These are phyloP conservation scores for Salticus scenicus DNA, from an alignment of 2,888 invertebrate species.

Conservation along the genomic window DNA sequence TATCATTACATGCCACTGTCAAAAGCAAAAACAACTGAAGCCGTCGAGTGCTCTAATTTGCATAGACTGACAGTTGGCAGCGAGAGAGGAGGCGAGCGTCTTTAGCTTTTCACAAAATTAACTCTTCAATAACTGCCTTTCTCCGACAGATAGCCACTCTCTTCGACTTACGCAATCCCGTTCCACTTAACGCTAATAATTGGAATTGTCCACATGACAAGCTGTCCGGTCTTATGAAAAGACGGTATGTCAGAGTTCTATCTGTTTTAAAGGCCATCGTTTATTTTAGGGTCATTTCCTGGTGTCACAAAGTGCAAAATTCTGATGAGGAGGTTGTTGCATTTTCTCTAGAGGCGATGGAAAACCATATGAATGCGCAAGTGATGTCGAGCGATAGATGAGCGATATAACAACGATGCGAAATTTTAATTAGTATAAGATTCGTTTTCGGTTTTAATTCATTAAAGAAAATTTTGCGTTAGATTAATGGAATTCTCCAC, in stretches of 20 bases:
- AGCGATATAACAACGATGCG: neutral
- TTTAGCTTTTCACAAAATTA: constrained; percentile 3
- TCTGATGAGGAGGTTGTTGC: neutral
- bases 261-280: neutral
- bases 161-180: neutral
- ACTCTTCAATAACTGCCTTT: neutral
- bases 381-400: neutral
- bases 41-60: neutral
- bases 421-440: neutral
- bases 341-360: neutral
- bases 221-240: constrained; percentile 1
- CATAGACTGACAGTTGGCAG: constrained; percentile 17
- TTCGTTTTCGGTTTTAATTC: too few species aligned
- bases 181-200: constrained; percentile 17
- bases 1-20: neutral
- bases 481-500: too few species aligned
- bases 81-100: too few species aligned
- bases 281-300: constrained; percentile 14
- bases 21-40: neutral
- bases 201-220: constrained; percentile 15
- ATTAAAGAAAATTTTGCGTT: too few species aligned
- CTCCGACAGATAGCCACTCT: neutral
- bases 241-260: neutral
- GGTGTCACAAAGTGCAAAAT: constrained; percentile 6
- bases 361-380: too few species aligned